A percentile compares a stretch with the other conserved stretches of the same genome.
These are phyloP conservation scores for Tretioscincus oriximinensis DNA, from an alignment of 2,113 vertebrate genomes.

Conservation along the genomic window DNA sequence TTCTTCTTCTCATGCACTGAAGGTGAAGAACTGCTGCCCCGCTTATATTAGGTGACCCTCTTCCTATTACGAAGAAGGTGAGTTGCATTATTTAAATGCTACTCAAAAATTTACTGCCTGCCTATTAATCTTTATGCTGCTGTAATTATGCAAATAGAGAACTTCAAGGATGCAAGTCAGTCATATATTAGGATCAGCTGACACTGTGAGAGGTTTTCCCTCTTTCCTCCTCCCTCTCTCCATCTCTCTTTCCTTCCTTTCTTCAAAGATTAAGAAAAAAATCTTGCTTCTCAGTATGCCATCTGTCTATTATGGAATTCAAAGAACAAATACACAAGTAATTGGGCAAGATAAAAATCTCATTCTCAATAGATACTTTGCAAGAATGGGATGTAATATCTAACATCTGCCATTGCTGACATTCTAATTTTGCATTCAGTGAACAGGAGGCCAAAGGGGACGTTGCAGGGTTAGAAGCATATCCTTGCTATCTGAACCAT, in stretches of 20 bases:
- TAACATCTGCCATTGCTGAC: background rate
- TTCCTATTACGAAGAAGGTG: slow-evolving; percentile 7
- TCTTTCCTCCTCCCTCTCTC: background rate
- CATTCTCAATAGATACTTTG: background rate
- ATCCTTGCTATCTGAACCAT: background rate
- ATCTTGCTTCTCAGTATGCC: background rate
- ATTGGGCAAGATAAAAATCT: background rate
- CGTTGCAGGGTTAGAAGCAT: background rate
- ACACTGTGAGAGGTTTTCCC: background rate
- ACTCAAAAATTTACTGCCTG: slow-evolving; percentile 28
- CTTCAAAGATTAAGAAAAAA: background rate
- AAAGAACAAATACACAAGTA: background rate
- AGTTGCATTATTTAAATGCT: slow-evolving; percentile 38
- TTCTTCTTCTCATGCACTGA: no score
- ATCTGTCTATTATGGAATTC: background rate
- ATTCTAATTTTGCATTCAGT: background rate
- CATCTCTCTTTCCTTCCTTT: background rate
- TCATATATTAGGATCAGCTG: slow-evolving; percentile 10
- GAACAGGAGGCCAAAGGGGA: background rate
- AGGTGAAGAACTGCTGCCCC: no score
- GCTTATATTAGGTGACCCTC: slow-evolving; percentile 2
- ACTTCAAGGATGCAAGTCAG: background rate
- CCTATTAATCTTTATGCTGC: slow-evolving; percentile 8
- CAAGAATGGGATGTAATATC: background rate
- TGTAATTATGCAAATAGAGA: slow-evolving; percentile 13